phyloP scores from a whole-genome alignment of 2,113 vertebrate genomes.

The Furnarius figulus region DNA sequence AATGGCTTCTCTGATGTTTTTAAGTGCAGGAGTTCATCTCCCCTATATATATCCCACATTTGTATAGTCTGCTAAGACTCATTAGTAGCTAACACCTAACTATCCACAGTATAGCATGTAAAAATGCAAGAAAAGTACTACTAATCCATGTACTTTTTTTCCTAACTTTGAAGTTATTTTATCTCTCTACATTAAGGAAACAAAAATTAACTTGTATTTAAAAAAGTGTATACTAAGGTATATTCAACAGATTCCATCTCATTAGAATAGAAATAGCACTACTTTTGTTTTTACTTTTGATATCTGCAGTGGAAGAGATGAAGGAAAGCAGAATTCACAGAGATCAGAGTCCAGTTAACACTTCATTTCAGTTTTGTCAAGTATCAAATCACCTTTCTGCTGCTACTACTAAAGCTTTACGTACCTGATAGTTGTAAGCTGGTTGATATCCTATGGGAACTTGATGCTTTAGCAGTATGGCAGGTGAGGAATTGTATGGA shows the following conservation, averaged over 20 bases:
- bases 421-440: conserved; percentile 87
- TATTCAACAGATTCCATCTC: not conserved
- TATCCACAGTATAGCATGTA: rapidly evolving
- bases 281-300: not conserved
- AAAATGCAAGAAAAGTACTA: not conserved
- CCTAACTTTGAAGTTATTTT: not conserved
- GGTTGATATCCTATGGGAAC: conserved; percentile 86
- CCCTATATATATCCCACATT: not conserved
- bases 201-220: not conserved
- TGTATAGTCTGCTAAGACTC: not conserved
- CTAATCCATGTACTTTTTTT: not conserved
- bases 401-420: not conserved
- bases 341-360: not conserved
- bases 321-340: not conserved
- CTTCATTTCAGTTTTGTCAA: not conserved
- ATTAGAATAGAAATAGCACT: not conserved
- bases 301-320: not conserved
- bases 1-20: not conserved
- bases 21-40: not conserved
- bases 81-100: not conserved
- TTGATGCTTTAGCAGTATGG: conserved; percentile 81
- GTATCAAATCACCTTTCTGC: not conserved
- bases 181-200: not conserved
- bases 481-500: conserved; percentile 78
- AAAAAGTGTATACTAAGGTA: not conserved